A percentile compares a stretch with the other conserved stretches of the same genome.
phyloP scores from a whole-genome alignment of 92 coral and sea anemone genomes.

The Scolanthus callimorphus region DNA sequence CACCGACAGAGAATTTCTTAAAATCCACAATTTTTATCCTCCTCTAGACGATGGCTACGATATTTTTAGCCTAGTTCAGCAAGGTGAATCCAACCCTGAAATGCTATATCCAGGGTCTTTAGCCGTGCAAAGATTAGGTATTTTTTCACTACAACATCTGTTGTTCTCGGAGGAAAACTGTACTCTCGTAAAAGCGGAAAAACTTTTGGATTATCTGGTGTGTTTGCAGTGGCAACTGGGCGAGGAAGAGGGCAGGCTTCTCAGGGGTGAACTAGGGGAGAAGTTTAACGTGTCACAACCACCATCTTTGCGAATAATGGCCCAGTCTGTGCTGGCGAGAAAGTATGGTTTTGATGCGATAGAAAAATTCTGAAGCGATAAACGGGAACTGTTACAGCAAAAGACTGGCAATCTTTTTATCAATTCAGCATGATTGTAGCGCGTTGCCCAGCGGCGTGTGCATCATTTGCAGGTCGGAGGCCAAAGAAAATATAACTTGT shows the following conservation, averaged over 20 bases:
- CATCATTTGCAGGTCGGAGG: too few relatives aligned
- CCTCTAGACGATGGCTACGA: neutral
- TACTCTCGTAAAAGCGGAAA: constrained; percentile 42
- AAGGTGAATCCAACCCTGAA: neutral
- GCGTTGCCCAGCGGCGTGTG: too few relatives aligned
- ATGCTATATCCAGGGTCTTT: constrained; percentile 48
- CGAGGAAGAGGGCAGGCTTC: constrained; percentile 3
- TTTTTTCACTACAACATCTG: constrained; percentile 65
- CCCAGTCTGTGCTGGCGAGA: constrained; percentile 48
- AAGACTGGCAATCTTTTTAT: too few relatives aligned
- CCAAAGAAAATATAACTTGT: too few relatives aligned
- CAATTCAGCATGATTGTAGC: too few relatives aligned
- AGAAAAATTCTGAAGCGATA: neutral
- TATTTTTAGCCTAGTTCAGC: neutral
- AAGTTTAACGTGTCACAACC: neutral
- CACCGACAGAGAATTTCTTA: too few relatives aligned
- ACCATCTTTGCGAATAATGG: constrained; percentile 40
- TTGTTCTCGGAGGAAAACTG: constrained; percentile 57
- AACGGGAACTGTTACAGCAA: too few relatives aligned
- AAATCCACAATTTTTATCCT: neutral
- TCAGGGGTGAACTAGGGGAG: constrained; percentile 1
- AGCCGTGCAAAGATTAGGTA: constrained; percentile 57
- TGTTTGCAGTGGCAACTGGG: constrained; percentile 59
- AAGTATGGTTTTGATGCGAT: constrained; percentile 47
- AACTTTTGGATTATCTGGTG: constrained; percentile 40